phyloP scores from a whole-genome alignment of 1,140 invertebrate genomes.

The Zophobas atratus region DNA sequence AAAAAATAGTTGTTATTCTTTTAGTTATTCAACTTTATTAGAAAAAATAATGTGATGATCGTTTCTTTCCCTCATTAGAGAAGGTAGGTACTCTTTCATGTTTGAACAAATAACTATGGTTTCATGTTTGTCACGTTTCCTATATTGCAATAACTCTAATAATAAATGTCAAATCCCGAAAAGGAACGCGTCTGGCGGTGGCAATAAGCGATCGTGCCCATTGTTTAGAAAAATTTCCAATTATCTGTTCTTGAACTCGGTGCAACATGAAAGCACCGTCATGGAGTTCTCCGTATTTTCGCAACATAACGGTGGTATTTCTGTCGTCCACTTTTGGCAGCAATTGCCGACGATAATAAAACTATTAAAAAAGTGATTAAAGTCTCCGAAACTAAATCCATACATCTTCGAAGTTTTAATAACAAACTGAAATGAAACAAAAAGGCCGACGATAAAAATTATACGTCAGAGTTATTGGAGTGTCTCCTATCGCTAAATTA shows the following conservation, averaged over 20 bases:
- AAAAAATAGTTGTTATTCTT: too few species aligned
- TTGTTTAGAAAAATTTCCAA: slow-evolving; percentile 42
- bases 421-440: slow-evolving; percentile 52
- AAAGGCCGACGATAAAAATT: slow-evolving; percentile 49
- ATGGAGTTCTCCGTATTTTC: slow-evolving; percentile 1
- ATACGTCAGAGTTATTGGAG: slow-evolving; percentile 50
- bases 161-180: too few species aligned
- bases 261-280: background rate
- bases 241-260: slow-evolving; percentile 4
- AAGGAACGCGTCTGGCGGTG: too few species aligned
- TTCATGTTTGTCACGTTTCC: too few species aligned
- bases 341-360: slow-evolving; percentile 44
- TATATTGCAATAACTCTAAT: too few species aligned
- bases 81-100: too few species aligned
- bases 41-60: too few species aligned
- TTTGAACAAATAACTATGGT: too few species aligned
- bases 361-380: slow-evolving; percentile 52
- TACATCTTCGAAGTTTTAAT: slow-evolving; percentile 50
- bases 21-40: too few species aligned
- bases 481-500: slow-evolving; percentile 51
- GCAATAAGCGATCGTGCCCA: background rate
- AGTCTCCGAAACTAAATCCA: slow-evolving; percentile 45
- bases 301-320: slow-evolving; percentile 20
- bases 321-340: slow-evolving; percentile 41
- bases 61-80: too few species aligned